Percentiles rank a stretch among this genome's conserved stretches.
These are phyloP conservation scores for Danaus plexippus DNA, from an alignment of 1,140 invertebrate genomes.

Conservation along the genomic window DNA sequence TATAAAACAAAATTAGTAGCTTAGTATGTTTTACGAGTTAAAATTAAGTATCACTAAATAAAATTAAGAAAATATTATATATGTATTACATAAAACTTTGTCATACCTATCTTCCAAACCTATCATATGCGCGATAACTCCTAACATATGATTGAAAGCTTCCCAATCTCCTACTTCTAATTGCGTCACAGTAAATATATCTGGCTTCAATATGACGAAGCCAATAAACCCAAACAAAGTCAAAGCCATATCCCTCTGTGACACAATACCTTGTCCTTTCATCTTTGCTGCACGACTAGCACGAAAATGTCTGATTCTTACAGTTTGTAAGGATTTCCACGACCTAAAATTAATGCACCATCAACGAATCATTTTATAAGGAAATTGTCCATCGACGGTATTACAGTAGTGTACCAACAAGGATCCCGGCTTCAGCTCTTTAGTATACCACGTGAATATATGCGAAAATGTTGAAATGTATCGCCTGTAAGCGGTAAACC, in stretches of 20 bases:
- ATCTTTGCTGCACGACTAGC: constrained; percentile 68
- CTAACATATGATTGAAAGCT: constrained; percentile 87
- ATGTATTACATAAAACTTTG: too few species aligned
- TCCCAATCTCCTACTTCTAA: constrained; percentile 65
- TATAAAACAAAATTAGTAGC: too few species aligned
- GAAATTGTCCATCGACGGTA: too few species aligned
- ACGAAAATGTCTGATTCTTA: constrained; percentile 77
- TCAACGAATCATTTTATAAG: constrained; percentile 1
- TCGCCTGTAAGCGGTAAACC: constrained; percentile 79
- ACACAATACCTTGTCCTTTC: constrained; percentile 70
- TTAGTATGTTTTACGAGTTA: too few species aligned
- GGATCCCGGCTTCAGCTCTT: constrained; percentile 72
- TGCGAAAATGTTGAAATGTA: constrained; percentile 83
- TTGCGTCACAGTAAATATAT: constrained; percentile 75
- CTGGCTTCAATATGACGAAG: constrained; percentile 77
- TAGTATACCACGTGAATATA: constrained; percentile 80
- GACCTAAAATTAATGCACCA: constrained; percentile 47
- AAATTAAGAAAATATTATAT: too few species aligned
- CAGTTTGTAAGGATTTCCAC: constrained; percentile 78
- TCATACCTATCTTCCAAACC: constrained; percentile 85
- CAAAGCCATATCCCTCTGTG: constrained; percentile 86
- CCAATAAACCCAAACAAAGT: constrained; percentile 92
- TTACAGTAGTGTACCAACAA: constrained; percentile 58
- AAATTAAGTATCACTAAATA: too few species aligned
- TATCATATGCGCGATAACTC: constrained; percentile 83